Base-by-base conservation (phyloP, 37 sponge, comb jelly and placozoan genomes). In the Haliclona indistincta region DNA sequence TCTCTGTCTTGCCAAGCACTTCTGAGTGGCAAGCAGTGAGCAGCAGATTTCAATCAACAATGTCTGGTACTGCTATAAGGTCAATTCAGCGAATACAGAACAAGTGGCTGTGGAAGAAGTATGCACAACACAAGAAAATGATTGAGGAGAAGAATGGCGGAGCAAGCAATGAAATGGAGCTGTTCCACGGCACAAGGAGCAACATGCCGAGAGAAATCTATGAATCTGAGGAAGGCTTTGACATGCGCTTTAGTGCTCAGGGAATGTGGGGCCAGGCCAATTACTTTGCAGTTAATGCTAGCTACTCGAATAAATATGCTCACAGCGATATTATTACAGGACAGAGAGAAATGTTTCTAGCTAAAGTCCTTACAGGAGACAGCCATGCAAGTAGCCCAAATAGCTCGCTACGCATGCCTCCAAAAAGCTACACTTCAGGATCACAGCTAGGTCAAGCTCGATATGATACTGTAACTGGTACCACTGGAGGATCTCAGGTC, bases 221-320 rank as follows among this genome's bases (percentile, higher is more conserved):
- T 66, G 49, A 69, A 29, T 63, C 77, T 19, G 82, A 75, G 47
- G 79, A 81, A 66, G 82, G 82, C 2, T 87, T 87, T 89, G 90
- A 89, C 52, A 74, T 83, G 80, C 75, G 85, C 3, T 83, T 80
- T 38, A 62, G 73, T 40, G 28, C 38, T 15, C 28, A 23, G 7
- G 90, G 90, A 15, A 75, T 79, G 71, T 89, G 90, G 90, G 90
- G 90, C 0, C 52, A 26, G 36, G 90, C 71, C 28, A 84, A 78
- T 49, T 89, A 89, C 81, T 89, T 89, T 80, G 90, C 90, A n/a
- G 70, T 67, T 8, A 51, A 84, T 51, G 90, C 90, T 10, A 84
- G 70, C 38, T 89, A 89, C 44, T 89, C 90, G 2, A 37, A 71
- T 49, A 33, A 26, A 2, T 89, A 89, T 58, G 70, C 85, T 26